Evolutionary conservation across 2,797 vertebrate species (phyloP).

Genomic region (Pantherophis alleghaniensis): DNA sequence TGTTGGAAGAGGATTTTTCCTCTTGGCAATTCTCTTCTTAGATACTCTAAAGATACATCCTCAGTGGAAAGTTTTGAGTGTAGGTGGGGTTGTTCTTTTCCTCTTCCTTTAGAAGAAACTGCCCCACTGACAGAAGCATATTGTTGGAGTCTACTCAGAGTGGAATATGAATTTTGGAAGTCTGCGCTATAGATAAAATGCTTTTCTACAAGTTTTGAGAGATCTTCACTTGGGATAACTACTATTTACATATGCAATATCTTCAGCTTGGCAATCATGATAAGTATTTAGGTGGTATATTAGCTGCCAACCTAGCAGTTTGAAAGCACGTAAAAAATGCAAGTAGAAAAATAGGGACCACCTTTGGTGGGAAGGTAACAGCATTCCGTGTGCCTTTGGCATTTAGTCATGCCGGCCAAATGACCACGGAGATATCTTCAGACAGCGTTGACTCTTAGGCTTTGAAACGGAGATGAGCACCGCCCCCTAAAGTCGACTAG

Average conservation of each 20-base stretch:
- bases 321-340: no score
- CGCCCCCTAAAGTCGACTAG: no score
- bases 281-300: neutral
- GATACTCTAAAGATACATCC: neutral
- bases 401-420: no score
- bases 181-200: neutral
- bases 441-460: no score
- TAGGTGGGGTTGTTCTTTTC: neutral
- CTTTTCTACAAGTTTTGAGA: neutral
- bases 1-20: neutral
- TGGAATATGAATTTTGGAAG: neutral
- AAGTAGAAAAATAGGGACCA: no score
- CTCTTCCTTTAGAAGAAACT: neutral
- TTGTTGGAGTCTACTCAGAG: neutral
- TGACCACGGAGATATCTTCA: no score
- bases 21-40: neutral
- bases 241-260: neutral
- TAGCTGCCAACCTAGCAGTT: no score
- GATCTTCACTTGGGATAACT: neutral
- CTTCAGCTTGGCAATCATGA: neutral
- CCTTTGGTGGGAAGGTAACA: no score
- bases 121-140: neutral
- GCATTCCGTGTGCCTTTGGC: no score
- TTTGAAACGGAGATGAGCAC: no score
- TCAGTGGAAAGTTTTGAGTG: neutral